Percentiles rank a stretch among this genome's conserved stretches.
phyloP scores from a whole-genome alignment of 2,113 vertebrate genomes.

The Butastur rufipennis region DNA sequence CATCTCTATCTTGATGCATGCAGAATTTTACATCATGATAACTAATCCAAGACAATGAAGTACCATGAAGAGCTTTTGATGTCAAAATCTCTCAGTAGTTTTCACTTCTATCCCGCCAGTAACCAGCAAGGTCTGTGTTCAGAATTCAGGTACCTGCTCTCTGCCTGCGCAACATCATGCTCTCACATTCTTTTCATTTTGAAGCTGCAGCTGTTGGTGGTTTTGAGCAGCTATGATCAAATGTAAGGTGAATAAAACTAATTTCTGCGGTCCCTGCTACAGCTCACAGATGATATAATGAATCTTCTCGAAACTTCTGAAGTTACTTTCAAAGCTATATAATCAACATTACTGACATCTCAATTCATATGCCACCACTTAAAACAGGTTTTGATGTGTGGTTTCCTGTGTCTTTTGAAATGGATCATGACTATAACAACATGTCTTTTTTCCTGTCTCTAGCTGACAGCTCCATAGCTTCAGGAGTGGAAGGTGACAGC shows the following conservation, averaged over 20 bases:
- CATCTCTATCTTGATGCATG: not conserved
- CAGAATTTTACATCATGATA: not conserved
- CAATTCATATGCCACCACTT: not conserved
- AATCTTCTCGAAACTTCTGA: not conserved
- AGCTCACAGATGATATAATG: not conserved
- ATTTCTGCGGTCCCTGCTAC: not conserved
- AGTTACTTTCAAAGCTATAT: not conserved
- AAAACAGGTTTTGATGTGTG: not conserved
- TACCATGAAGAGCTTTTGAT: not conserved
- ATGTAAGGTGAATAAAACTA: constrained; percentile 18
- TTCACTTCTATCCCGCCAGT: not conserved
- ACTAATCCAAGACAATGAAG: not conserved
- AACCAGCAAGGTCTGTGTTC: not conserved
- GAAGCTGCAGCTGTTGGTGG: not conserved
- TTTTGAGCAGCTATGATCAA: constrained; percentile 1
- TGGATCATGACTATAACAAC: not conserved
- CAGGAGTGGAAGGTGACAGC: not conserved
- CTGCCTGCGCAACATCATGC: not conserved
- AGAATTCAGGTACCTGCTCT: not conserved
- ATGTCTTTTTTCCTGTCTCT: not conserved
- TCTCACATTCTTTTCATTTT: not conserved
- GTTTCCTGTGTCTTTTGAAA: not conserved
- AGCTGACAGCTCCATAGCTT: not conserved
- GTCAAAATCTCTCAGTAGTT: not conserved
- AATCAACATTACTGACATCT: not conserved